Evolutionary conservation across 2,888 invertebrate genomes (phyloP), one percentile per base, ranked within the genome.

Genomic region (Xiphydria camelus): DNA sequence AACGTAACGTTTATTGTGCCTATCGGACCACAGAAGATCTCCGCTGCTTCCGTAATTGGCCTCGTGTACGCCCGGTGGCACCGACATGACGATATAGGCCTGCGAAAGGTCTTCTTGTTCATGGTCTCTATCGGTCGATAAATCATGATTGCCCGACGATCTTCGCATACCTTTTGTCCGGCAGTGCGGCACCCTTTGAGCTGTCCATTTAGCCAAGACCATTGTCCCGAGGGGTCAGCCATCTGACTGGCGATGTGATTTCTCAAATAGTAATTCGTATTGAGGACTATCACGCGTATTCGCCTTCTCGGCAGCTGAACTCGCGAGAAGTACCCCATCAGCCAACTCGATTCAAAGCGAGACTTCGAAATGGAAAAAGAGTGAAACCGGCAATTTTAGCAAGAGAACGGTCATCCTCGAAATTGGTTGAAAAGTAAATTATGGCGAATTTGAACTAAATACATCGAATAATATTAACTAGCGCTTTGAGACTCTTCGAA

Each of bases 61-160:
- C 10, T 25, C 18, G 4, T 42, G 12, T 7, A 42, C 6, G 7
- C 42, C 42, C 5, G 42, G 42, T 2, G 42, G 42, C 9, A 42
- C 29, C 12, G 42, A 36, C 42, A 42, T 42, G 2, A 37, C 42
- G 35, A 42, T 37, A 21, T 35, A 42, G 5, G 42, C 42, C 42
- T 42, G 9, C 9, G 1, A 10, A 6, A 21, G n/a, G n/a, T n/a
- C n/a, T n/a, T n/a, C n/a, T n/a, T n/a, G n/a, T n/a, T n/a, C n/a
- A n/a, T n/a, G n/a, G n/a, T n/a, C n/a, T n/a, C n/a, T n/a, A n/a
- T n/a, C n/a, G n/a, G n/a, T n/a, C n/a, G n/a, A n/a, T n/a, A n/a
- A n/a, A n/a, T n/a, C n/a, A n/a, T n/a, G n/a, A n/a, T n/a, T n/a
- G n/a, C n/a, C n/a, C n/a, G n/a, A n/a, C n/a, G n/a, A n/a, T n/a